Base-by-base conservation (phyloP, 2,888 invertebrate genomes). In the Atherix ibis region DNA sequence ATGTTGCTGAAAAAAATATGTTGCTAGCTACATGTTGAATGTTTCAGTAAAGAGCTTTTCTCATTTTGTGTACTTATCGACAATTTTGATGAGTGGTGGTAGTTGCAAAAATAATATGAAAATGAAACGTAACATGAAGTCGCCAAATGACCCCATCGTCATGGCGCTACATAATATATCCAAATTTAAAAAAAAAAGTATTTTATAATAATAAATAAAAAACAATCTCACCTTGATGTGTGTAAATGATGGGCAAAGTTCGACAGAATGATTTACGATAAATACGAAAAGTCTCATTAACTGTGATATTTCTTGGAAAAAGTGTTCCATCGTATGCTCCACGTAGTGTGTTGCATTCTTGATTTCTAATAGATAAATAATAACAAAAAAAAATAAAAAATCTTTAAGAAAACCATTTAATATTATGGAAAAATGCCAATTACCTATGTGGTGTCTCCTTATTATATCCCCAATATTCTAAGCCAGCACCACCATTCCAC, bases 231-330 rank as follows among this genome's bases (percentile, higher is more conserved):
- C 42, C 62, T 5, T 53, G 48, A 39, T 54, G 53, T 3, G 58
- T 51, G 42, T 60, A 75, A 2, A 49, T 52, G 27, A 76, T 56
- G 0, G 68, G 72, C 25, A 84, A 47, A 1, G 76, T 66, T 29
- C 84, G 67, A 53, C 88, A 89, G 48, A 88, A 76, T 1, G 81
- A 71, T 44, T 75, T 73, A 16, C 83, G 67, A 55, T 73, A 88
- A 5, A 84, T 52, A 12, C 67, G 58, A 40, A 85, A 64, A 0
- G 63, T 59, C 34, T 64, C 64, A 36, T 69, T 63, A 16, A 63
- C 56, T 4, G 57, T 54, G 33, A 87, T 47, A 30, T 69, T 60
- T 2, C 67, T 57, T 0, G 83, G 79, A 46, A 80, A 83, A 2
- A 74, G 53, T 1, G 76, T 66, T 1, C 82, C 85, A 52, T 85